Percentiles rank a stretch among this genome's conserved stretches.
Evolutionary conservation across 2,797 vertebrate species (phyloP).

Genomic region (Coranthus polyacanthus): DNA sequence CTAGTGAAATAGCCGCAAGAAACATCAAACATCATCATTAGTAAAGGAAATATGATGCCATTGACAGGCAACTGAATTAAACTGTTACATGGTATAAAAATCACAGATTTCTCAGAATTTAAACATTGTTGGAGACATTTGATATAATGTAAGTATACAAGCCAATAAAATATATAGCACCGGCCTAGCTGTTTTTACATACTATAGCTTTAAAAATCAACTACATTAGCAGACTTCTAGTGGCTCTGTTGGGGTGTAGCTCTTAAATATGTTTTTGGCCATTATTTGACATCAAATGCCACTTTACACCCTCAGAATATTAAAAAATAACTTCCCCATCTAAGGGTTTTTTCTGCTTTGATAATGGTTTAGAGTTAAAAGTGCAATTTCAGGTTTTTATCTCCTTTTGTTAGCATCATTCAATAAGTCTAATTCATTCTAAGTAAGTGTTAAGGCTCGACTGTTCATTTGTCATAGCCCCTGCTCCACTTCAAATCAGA

Average conservation of each 20-base stretch:
- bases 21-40: too few relatives aligned
- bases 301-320: too few relatives aligned
- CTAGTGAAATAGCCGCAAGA: too few relatives aligned
- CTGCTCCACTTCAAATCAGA: neutral
- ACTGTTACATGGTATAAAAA: too few relatives aligned
- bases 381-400: neutral
- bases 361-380: conserved; percentile 16
- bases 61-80: too few relatives aligned
- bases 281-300: conserved; percentile 10
- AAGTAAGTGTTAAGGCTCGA: neutral
- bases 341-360: neutral
- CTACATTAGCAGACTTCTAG: neutral
- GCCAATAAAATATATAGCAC: too few relatives aligned
- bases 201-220: too few relatives aligned
- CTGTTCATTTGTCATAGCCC: neutral
- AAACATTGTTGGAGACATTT: too few relatives aligned
- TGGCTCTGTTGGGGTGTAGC: conserved; percentile 1
- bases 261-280: conserved; percentile 10
- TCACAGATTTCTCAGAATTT: too few relatives aligned
- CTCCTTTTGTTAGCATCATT: neutral
- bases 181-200: too few relatives aligned
- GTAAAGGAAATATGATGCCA: too few relatives aligned
- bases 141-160: too few relatives aligned
- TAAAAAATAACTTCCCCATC: neutral
- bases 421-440: neutral